Evolutionary conservation across 2,113 vertebrate species (phyloP).

Genomic region (Uropsilus gracilis): DNA sequence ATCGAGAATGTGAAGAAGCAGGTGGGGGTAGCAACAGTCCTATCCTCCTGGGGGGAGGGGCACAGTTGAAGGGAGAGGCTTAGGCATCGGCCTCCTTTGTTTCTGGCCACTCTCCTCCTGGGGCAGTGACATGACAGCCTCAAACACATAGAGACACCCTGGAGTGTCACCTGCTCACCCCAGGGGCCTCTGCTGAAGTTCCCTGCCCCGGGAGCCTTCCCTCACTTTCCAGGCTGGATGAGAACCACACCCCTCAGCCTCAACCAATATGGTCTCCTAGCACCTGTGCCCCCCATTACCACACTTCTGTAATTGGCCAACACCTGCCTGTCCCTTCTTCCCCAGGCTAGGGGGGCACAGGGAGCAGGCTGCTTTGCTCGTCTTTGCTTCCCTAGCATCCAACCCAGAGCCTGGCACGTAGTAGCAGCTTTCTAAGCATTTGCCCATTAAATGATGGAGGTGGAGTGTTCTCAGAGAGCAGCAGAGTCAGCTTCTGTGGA

Average conservation of each 20-base stretch:
- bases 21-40: constrained; percentile 80
- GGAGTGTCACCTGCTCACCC: neutral
- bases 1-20: constrained; percentile 90
- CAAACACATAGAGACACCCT: neutral
- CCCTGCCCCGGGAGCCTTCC: neutral
- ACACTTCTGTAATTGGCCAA: neutral
- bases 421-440: neutral
- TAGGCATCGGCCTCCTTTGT: neutral
- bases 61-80: neutral
- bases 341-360: neutral
- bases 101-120: neutral
- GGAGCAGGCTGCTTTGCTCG: neutral
- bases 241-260: neutral
- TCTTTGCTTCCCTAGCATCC: neutral
- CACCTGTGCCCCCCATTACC: neutral
- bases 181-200: neutral
- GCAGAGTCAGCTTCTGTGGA: neutral
- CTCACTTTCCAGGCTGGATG: neutral
- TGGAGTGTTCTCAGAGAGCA: neutral
- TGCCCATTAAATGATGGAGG: neutral
- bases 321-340: neutral
- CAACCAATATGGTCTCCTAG: neutral
- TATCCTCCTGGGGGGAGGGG: accelerated
- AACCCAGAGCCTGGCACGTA: neutral
- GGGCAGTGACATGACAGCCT: neutral